These are phyloP conservation scores for Strix uralensis DNA, from an alignment of 2,113 vertebrate genomes.

Conservation along the genomic window DNA sequence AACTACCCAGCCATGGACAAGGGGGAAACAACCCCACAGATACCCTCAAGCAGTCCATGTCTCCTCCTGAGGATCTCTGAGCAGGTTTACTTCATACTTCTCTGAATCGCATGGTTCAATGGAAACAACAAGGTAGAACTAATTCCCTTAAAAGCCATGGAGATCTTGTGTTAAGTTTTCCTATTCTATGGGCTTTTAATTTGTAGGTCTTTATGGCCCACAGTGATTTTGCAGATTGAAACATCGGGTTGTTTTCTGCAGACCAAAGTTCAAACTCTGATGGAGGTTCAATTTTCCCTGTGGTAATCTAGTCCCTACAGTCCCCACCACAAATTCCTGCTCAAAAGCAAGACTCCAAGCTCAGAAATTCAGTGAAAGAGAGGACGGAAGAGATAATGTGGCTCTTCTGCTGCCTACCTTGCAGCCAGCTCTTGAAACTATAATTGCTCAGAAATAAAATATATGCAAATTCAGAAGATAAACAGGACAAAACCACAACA, in stretches of 20 bases:
- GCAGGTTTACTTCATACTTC: background rate
- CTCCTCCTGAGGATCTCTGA: background rate
- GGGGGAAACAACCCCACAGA: background rate
- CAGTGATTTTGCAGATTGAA: background rate
- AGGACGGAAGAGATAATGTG: background rate
- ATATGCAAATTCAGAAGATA: background rate
- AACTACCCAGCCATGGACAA: background rate
- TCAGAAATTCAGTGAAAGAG: background rate
- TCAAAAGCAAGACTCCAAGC: background rate
- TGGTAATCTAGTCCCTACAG: background rate
- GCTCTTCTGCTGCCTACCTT: background rate
- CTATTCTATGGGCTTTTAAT: background rate
- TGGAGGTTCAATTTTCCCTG: background rate
- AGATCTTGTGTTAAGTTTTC: background rate
- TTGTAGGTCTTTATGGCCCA: background rate
- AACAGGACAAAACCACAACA: background rate
- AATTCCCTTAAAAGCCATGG: background rate
- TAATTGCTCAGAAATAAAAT: background rate
- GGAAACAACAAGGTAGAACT: background rate
- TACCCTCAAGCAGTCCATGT: background rate
- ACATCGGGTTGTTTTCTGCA: background rate
- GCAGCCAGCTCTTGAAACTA: background rate
- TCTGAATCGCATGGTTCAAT: background rate
- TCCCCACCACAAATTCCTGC: background rate
- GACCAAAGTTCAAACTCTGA: background rate